These are phyloP conservation scores for Trachemys scripta DNA, from an alignment of 2,113 vertebrate species.

Conservation along the genomic window DNA sequence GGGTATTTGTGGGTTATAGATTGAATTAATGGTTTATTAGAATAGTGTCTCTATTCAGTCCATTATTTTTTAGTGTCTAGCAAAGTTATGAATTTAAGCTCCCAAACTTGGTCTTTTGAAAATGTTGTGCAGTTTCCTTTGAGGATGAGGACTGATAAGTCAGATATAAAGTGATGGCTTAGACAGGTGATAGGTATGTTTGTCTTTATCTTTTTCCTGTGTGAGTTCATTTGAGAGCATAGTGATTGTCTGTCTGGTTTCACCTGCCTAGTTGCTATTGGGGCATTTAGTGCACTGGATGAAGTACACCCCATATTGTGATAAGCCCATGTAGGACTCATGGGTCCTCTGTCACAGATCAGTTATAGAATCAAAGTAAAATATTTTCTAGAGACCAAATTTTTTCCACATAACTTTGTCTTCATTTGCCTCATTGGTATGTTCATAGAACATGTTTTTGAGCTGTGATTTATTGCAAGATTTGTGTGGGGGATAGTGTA, in stretches of 20 bases:
- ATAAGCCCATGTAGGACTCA: not conserved
- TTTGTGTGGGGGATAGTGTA: not conserved
- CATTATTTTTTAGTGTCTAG: not conserved
- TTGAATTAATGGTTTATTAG: not conserved
- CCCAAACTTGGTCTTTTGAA: not conserved
- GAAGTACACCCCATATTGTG: not conserved
- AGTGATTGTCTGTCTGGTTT: not conserved
- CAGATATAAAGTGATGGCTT: not conserved
- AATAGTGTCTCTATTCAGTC: not conserved
- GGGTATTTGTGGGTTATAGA: not conserved
- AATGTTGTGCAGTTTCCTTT: not conserved
- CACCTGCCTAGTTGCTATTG: not conserved
- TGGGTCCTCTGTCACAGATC: not conserved
- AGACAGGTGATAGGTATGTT: not conserved
- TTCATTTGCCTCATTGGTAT: not conserved
- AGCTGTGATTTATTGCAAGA: not conserved
- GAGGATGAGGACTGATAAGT: not conserved
- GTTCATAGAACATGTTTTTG: not conserved
- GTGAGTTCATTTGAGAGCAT: not conserved
- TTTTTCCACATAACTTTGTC: not conserved
- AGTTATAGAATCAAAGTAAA: not conserved
- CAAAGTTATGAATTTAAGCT: not conserved
- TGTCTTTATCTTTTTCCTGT: not conserved
- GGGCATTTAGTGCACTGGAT: not conserved
- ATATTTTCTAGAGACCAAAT: not conserved